phyloP scores from a whole-genome alignment of 2,888 invertebrate genomes.

The Neria commutata region DNA sequence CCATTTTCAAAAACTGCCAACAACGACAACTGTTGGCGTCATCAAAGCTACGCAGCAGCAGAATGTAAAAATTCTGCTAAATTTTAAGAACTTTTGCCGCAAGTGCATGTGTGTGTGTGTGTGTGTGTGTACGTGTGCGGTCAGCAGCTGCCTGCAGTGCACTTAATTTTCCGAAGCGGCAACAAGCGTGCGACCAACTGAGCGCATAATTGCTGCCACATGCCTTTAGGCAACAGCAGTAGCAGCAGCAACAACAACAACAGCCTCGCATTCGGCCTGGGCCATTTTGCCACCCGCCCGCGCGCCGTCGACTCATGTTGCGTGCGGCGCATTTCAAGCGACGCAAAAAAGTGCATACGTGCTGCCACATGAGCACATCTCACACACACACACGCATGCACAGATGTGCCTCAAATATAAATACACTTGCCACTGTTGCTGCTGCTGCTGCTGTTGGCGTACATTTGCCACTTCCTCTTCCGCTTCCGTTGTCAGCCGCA shows the following conservation, averaged over 20 bases:
- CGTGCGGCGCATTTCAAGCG: background rate
- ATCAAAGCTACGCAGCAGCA: background rate
- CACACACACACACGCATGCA: background rate
- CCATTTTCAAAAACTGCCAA: background rate
- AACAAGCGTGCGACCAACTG: background rate
- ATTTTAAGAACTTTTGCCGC: background rate
- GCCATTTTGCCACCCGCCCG: background rate
- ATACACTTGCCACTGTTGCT: background rate
- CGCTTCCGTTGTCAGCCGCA: slow-evolving; percentile 15
- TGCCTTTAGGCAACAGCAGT: too few relatives aligned
- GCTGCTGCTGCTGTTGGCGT: background rate
- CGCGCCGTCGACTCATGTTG: background rate
- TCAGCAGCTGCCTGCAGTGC: slow-evolving; percentile 1
- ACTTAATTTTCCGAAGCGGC: slow-evolving; percentile 3
- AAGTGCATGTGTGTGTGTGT: background rate
- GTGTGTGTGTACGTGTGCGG: background rate
- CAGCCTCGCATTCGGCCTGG: background rate
- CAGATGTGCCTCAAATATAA: too few relatives aligned
- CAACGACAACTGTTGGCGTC: background rate
- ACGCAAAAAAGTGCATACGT: background rate
- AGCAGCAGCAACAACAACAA: too few relatives aligned
- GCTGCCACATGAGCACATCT: background rate
- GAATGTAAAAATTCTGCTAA: background rate
- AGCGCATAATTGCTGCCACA: background rate
- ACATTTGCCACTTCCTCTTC: background rate